Percentiles rank a stretch among this genome's conserved stretches.
These are phyloP conservation scores for Macaca mulatta DNA, from an alignment of 2,113 vertebrate species.

Conservation along the genomic window DNA sequence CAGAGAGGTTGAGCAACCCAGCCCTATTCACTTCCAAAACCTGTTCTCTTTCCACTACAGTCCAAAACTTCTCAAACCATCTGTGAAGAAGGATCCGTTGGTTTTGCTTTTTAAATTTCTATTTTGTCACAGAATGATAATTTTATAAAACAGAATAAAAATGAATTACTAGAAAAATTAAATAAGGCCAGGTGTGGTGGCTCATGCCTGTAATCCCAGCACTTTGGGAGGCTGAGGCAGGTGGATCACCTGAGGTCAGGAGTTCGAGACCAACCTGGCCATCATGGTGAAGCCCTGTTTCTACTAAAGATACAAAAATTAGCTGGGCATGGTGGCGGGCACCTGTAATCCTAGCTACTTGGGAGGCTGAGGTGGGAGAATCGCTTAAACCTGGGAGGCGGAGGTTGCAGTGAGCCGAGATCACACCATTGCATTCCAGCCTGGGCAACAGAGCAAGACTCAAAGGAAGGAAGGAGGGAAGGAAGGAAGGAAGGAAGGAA, in stretches of 20 bases:
- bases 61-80: background rate
- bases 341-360: too few relatives aligned
- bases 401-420: too few relatives aligned
- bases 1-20: background rate
- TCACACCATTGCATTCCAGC: background rate
- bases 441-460: background rate
- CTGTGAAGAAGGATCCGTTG: background rate
- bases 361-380: background rate
- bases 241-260: background rate
- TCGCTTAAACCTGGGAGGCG: background rate
- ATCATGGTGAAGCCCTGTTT: background rate
- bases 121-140: background rate
- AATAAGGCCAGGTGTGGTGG: background rate
- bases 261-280: background rate
- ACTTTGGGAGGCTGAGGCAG: background rate
- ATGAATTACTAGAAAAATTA: slow-evolving; percentile 29
- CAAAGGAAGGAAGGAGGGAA: too few relatives aligned
- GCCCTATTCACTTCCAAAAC: background rate
- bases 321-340: background rate
- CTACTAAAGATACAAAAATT: background rate
- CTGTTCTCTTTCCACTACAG: background rate
- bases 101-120: slow-evolving; percentile 16
- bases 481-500: too few relatives aligned
- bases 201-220: background rate
- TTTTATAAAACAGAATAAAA: slow-evolving; percentile 30